phyloP scores from a whole-genome alignment of 2,113 vertebrate species.

The Pan paniscus region DNA sequence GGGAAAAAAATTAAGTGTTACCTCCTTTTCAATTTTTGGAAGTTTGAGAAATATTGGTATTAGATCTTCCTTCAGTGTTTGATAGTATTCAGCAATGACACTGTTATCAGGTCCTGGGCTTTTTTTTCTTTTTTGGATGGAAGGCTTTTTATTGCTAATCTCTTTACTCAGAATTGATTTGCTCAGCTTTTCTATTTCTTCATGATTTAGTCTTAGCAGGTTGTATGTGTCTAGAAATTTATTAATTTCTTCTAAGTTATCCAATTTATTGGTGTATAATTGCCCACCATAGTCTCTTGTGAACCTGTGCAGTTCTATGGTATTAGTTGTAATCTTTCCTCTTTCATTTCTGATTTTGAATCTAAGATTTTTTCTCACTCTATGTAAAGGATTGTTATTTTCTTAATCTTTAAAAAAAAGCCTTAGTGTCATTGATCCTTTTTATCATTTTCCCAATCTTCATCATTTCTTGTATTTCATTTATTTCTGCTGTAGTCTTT shows the following conservation, averaged over 20 bases:
- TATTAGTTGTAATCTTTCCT: not conserved
- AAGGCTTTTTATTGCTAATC: no score
- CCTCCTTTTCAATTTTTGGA: no score
- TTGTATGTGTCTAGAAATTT: no score
- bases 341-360: not conserved
- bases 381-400: not conserved
- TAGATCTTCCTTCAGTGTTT: not conserved
- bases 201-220: no score
- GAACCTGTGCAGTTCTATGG: not conserved
- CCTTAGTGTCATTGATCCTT: not conserved
- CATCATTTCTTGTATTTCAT: not conserved
- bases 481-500: not conserved
- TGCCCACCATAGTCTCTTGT: no score
- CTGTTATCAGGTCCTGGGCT: not conserved
- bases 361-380: no score
- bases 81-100: not conserved
- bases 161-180: no score
- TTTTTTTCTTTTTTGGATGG: not conserved
- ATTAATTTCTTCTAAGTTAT: no score
- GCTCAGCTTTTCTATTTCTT: no score
- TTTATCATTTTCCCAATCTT: not conserved
- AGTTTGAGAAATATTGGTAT: no score
- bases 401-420: not conserved
- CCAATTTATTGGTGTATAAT: no score
- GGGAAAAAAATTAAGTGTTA: no score